Conservation (phyloP, 23 tunicate genomes). For the Oikopleura albicans region DNA sequence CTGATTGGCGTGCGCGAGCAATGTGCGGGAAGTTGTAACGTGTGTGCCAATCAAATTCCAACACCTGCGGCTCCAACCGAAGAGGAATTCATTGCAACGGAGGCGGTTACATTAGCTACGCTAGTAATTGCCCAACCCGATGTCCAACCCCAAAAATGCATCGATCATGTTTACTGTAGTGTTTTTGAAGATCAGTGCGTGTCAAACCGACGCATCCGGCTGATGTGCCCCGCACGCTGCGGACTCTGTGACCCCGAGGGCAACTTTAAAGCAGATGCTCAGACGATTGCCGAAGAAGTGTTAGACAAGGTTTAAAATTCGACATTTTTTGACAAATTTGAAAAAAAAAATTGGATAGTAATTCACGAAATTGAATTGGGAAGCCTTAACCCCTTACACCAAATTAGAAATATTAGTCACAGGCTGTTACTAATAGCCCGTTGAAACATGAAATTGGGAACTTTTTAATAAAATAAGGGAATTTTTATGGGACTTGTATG, state of each 20-base stretch:
- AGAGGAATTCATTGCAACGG: neutral
- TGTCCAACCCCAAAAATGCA: neutral
- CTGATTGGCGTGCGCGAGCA: neutral
- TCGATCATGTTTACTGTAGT: neutral
- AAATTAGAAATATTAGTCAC: too few relatives aligned
- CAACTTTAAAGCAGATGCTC: neutral
- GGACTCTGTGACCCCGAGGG: neutral
- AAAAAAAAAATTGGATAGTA: too few relatives aligned
- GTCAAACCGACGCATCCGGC: neutral
- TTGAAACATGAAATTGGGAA: too few relatives aligned
- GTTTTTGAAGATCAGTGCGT: neutral
- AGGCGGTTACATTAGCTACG: neutral
- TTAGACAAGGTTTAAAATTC: too few relatives aligned
- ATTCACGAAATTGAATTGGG: too few relatives aligned
- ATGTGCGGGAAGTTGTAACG: neutral
- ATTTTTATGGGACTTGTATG: too few relatives aligned
- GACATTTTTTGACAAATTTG: too few relatives aligned
- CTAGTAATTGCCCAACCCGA: neutral
- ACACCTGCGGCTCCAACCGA: neutral
- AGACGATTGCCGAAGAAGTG: neutral
- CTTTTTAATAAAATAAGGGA: too few relatives aligned
- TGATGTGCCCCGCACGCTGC: neutral
- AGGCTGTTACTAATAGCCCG: too few relatives aligned
- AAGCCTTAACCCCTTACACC: too few relatives aligned
- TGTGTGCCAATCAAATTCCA: neutral